phyloP scores from a whole-genome alignment of 1,140 invertebrate genomes.

The Diachasmimorpha longicaudata region DNA sequence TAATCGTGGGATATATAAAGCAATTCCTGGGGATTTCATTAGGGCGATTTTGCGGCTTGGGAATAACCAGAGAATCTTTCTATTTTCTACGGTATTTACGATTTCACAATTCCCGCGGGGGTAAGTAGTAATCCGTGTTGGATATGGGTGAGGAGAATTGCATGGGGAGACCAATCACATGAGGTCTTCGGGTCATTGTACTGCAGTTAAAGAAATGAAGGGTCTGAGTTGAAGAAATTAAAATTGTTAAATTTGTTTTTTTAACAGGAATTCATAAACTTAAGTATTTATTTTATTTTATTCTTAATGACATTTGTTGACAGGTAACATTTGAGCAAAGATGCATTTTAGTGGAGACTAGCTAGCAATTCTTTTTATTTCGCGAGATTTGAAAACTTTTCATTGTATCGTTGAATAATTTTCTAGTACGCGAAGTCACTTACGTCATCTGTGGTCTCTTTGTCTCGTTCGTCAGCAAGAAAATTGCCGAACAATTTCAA shows the following conservation, averaged over 20 bases:
- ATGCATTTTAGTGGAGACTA: no score
- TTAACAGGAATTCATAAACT: no score
- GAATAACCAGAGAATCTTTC: neutral
- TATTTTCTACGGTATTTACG: neutral
- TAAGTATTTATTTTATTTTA: no score
- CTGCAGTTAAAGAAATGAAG: neutral
- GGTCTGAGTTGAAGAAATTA: no score
- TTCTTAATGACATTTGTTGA: no score
- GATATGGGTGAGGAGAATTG: neutral
- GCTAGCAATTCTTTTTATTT: no score
- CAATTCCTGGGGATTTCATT: no score
- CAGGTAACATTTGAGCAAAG: no score
- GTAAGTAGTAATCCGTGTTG: neutral
- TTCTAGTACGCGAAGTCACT: neutral
- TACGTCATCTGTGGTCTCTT: neutral
- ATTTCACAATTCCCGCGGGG: neutral
- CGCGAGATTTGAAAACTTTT: neutral
- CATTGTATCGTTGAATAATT: no score
- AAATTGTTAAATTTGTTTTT: no score
- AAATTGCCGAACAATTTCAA: neutral
- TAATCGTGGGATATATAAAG: no score
- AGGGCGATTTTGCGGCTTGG: no score
- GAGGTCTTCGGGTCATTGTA: neutral
- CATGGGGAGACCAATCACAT: slow-evolving; percentile 7
- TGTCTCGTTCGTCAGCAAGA: neutral